Evolutionary conservation across 2,888 invertebrate species (phyloP), one percentile per base, ranked within the genome.

Genomic region (Nymphalis polychloros): DNA sequence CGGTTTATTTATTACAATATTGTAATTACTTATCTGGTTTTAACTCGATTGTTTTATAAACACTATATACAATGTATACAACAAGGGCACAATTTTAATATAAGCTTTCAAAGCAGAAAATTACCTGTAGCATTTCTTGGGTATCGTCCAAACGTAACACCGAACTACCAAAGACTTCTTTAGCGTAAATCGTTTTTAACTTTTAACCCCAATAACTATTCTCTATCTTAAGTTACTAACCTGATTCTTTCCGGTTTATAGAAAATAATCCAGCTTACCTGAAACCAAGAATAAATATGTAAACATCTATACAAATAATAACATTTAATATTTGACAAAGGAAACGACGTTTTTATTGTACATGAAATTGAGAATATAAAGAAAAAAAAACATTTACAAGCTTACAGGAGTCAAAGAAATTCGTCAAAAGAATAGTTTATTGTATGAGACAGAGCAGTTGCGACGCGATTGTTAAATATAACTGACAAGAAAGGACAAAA

Each of bases 71-170:
- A n/a, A n/a, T n/a, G n/a, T n/a, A n/a, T n/a, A n/a, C n/a, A n/a
- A n/a, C n/a, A n/a, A n/a, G n/a, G n/a, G n/a, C n/a, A n/a, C n/a
- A n/a, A n/a, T n/a, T n/a, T n/a, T 35, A 55, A 52, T 52, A n/a
- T n/a, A 27, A 52, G 27, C n/a, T n/a, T 6, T 31, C 27, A 17
- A 55, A 17, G 31, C 53, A 31, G 17, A 55, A 41, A 35, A 17
- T 41, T 23, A 64, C 64, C 64, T 59, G 63, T 64, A 57, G 55
- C 63, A 13, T 35, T 64, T 59, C 59, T 64, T 64, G 57, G 48
- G 23, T 31, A 19, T 17, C 49, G 64, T 49, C 64, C 64, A 64
- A 64, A 64, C 35, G 2, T 27, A 19, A 47, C n/a, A 41, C 16
- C 57, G 41, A 41, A 57, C 27, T 57, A 27, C 53, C 19, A 41